Base-by-base conservation (phyloP, 2,797 vertebrate species). In the Danio albolineatus region DNA sequence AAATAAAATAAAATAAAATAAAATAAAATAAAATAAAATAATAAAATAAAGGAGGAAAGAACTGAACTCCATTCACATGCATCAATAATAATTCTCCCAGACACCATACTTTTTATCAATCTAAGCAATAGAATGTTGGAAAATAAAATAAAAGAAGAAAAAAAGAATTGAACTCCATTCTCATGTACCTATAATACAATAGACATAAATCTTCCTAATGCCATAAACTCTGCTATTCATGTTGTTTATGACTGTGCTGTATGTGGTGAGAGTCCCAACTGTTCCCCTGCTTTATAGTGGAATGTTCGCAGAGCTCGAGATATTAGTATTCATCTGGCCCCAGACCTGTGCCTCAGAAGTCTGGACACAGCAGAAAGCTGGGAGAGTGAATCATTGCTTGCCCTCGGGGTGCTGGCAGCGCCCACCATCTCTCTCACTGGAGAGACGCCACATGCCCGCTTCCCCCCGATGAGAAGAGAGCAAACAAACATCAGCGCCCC, bases 401-500 rank as follows among this genome's bases (percentile, higher is more conserved):
- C 78, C 80, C 80, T 60, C 36, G 38, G 82, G 82, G 76, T 62
- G 36, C 65, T 73, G 76, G 73, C 72, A 81, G 77, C 73, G 77
- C 73, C 73, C 44, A 73, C 73, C 19, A 62, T 76, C 39, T n/a
- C 73, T 71, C 80, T 77, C 59, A 4, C 77, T 71, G 80, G 76
- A 80, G 53, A 69, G 60, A 17, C 10, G 77, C 76, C 76, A 79
- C 76, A 21, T 43, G 70, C 48, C 1, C 76, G 5, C 60, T 13
- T 10, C 64, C 56, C 43, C 64, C 64, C 9, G n/a, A 82, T 4
- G 36, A n/a, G 61, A 79, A 57, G 56, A 66, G 49, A 77, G 67
- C 76, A 82, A 82, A 74, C 84, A 82, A 82, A 78, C 73, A 80
- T 70, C 48, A 69, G 56, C 41, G 2, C 65, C 59, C 65, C 76